Evolutionary conservation across 2,888 invertebrate species (phyloP), one percentile per base, ranked within the genome.

Genomic region (Didymodactylos carnosus): DNA sequence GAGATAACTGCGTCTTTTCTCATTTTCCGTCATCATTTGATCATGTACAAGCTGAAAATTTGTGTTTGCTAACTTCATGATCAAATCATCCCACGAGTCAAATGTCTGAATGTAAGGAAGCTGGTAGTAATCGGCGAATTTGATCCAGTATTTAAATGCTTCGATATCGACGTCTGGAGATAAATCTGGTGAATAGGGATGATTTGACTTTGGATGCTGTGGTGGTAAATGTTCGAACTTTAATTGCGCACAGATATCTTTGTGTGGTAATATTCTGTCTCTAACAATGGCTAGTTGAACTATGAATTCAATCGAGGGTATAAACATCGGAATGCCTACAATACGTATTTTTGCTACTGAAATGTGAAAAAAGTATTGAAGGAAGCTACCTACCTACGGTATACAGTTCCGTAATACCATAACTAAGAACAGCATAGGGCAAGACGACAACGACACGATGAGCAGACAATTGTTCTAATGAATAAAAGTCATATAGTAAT

Each of bases 251-350:
- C 72, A 72, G 41, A 51, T 51, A 13, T 40, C 25, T 23, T 23
- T 39, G 13, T 39, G 51, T 25, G 49, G 49, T 23, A 72, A 51
- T 4, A 23, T 72, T 51, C 51, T 39, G 39, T 72, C 72, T n/a
- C 25, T 39, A 35, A 53, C 70, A 23, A 51, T 23, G 25, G 71
- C 69, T 43, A 71, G 69, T n/a, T 72, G 3, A 43, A 71, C 39
- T 6, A 76, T 69, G 25, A 76, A 73, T 5, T 76, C 70, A 16
- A 73, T 71, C 3, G 76, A 76, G 16, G 76, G 76, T 19, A 72
- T 72, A 72, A 76, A 76, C 46, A 76, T 69, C 11, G 76, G 76
- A n/a, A 76, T 76, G 27, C 75, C 73, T n/a, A n/a, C n/a, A n/a
- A n/a, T n/a, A n/a, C n/a, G n/a, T n/a, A n/a, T n/a, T n/a, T n/a